A percentile compares a stretch with the other conserved stretches of the same genome.
Conservation (phyloP, 2,888 invertebrate species). For the Resseliella maxima region DNA sequence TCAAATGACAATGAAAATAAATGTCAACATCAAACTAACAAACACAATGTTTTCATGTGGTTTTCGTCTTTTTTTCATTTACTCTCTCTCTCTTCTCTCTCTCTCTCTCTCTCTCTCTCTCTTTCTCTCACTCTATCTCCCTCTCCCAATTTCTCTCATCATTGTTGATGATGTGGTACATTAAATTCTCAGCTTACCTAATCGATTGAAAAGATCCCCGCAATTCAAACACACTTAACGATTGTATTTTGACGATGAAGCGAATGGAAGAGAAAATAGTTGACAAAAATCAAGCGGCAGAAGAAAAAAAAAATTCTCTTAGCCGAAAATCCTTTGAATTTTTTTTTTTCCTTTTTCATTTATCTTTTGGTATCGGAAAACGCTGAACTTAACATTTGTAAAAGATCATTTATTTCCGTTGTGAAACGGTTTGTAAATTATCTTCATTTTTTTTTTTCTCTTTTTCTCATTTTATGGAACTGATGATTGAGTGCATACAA, state of each 20-base stretch:
- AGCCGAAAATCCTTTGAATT: not conserved
- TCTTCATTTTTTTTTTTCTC: not conserved
- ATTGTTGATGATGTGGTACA: not conserved
- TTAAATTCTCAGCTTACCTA: not conserved
- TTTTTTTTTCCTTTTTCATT: not conserved
- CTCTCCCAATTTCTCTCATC: too few relatives aligned
- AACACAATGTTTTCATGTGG: not conserved
- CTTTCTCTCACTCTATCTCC: too few relatives aligned
- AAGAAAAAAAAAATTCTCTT: not conserved
- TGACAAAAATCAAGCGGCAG: not conserved
- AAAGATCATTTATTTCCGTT: constrained; percentile 29
- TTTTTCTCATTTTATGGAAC: not conserved
- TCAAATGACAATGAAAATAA: not conserved
- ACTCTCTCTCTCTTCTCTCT: too few relatives aligned
- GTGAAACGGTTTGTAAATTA: constrained; percentile 33
- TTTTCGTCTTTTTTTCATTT: not conserved
- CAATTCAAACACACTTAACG: not conserved
- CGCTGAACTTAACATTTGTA: not conserved
- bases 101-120: too few relatives aligned
- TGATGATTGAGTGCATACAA: too few relatives aligned
- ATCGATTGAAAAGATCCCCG: not conserved
- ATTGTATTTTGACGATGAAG: too few relatives aligned
- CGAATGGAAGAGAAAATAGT: not conserved
- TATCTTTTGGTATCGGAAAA: not conserved
- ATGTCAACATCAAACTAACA: not conserved